Evolutionary conservation across 2,113 vertebrate genomes (phyloP).

Genomic region (Proterorhinus semilunaris): DNA sequence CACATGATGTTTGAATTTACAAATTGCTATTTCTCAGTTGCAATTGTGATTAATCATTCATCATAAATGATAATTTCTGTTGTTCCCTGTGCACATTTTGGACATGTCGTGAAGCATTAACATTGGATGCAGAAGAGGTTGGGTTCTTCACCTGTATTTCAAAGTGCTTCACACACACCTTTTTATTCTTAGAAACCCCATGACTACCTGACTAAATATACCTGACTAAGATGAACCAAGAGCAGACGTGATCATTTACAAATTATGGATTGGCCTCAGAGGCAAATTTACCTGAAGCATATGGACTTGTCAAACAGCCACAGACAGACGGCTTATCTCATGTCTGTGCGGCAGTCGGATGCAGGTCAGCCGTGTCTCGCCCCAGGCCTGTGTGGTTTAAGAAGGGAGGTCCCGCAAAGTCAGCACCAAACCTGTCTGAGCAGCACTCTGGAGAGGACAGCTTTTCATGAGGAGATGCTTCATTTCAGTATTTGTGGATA

Average conservation of each 20-base stretch:
- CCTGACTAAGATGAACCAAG: constrained; percentile 31
- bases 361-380: constrained; percentile 65
- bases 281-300: constrained; percentile 41
- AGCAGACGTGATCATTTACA: constrained; percentile 45
- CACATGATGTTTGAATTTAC: no score
- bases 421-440: constrained; percentile 67
- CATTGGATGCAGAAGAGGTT: constrained; percentile 38
- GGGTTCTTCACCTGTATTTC: constrained; percentile 61
- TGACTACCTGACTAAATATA: constrained; percentile 33
- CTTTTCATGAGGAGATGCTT: constrained; percentile 26
- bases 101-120: no score
- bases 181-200: constrained; percentile 41
- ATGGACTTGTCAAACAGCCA: constrained; percentile 48
- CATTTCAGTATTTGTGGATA: neutral
- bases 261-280: constrained; percentile 36
- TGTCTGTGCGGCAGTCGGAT: constrained; percentile 64
- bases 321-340: constrained; percentile 70
- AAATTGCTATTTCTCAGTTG: no score
- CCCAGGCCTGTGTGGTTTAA: constrained; percentile 67
- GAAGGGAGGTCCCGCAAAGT: constrained; percentile 65
- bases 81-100: no score
- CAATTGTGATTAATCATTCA: no score
- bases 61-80: no score
- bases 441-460: constrained; percentile 51
- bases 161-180: constrained; percentile 47